Conservation (phyloP, 2,888 invertebrate genomes). For the Axea sp. region DNA sequence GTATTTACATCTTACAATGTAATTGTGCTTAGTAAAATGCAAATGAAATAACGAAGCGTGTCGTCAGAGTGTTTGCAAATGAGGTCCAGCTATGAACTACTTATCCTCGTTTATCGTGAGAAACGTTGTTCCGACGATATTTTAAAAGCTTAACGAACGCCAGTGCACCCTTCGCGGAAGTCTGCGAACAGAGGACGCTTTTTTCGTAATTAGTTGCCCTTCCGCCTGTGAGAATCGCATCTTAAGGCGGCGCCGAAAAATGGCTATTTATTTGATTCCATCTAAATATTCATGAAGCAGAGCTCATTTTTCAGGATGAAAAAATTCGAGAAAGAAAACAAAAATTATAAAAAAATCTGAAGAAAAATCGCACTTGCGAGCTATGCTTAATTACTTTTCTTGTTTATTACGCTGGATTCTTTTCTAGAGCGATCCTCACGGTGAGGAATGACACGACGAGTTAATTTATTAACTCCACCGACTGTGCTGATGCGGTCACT, state of each 20-base stretch:
- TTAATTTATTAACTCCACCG: conserved; percentile 33
- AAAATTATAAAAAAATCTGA: no score
- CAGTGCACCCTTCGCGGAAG: conserved; percentile 17
- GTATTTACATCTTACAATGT: conserved; percentile 34
- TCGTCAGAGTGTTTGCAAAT: conserved; percentile 39
- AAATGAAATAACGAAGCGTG: conserved; percentile 46
- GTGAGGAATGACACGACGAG: conserved; percentile 13
- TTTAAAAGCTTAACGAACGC: conserved; percentile 26
- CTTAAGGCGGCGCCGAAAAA: conserved; percentile 1
- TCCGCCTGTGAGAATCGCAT: conserved; percentile 38
- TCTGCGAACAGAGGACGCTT: conserved; percentile 30
- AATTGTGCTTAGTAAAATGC: conserved; percentile 43
- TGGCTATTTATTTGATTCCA: conserved; percentile 7
- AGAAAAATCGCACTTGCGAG: no score
- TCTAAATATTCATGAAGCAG: conserved; percentile 23
- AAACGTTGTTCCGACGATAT: conserved; percentile 40
- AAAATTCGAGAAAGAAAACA: no score
- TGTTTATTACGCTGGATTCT: conserved; percentile 19
- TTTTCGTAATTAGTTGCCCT: conserved; percentile 28
- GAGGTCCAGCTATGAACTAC: conserved; percentile 38
- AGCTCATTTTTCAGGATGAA: neutral
- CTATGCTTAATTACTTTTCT: conserved; percentile 17
- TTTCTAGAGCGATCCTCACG: conserved; percentile 7
- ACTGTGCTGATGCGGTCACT: neutral
- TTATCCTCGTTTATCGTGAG: conserved; percentile 51